A percentile compares a stretch with the other conserved stretches of the same genome.
phyloP scores from a whole-genome alignment of 2,888 invertebrate species.

The Glaucopsyche alexis region DNA sequence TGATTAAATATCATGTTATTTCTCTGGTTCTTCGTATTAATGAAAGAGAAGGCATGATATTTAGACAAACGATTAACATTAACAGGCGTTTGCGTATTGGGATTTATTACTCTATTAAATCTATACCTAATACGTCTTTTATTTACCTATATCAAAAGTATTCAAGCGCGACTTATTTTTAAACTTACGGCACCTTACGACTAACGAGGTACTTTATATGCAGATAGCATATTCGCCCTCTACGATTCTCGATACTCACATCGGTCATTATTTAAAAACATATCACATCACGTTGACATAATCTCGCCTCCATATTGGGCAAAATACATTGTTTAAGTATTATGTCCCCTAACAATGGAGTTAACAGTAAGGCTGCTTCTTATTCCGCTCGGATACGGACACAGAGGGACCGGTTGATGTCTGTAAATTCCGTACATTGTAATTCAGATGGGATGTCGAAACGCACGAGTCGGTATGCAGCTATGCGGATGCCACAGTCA shows the following conservation, averaged over 20 bases:
- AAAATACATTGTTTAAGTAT: conserved; percentile 70
- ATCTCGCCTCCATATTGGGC: conserved; percentile 73
- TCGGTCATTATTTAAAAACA: conserved; percentile 70
- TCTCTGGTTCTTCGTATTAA: no score
- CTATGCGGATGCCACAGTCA: conserved; percentile 61
- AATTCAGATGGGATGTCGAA: conserved; percentile 74
- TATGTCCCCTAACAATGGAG: conserved; percentile 72
- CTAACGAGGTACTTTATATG: conserved; percentile 50
- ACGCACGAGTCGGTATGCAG: conserved; percentile 72
- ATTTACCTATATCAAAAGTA: conserved; percentile 18
- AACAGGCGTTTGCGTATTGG: no score
- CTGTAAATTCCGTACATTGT: conserved; percentile 72
- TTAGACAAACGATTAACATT: no score
- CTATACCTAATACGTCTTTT: background rate
- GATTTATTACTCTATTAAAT: no score
- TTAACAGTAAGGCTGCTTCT: conserved; percentile 76
- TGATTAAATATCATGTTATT: no score
- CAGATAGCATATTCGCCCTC: conserved; percentile 49
- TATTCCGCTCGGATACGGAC: conserved; percentile 76
- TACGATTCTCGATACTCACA: conserved; percentile 57
- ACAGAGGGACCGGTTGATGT: conserved; percentile 56
- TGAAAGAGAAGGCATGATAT: no score
- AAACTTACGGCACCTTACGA: background rate
- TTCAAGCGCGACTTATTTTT: conserved; percentile 18
- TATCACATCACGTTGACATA: conserved; percentile 73